Evolutionary conservation across 2,888 invertebrate species (phyloP), one percentile per base, ranked within the genome.

Genomic region (Troides oblongomaculatus): DNA sequence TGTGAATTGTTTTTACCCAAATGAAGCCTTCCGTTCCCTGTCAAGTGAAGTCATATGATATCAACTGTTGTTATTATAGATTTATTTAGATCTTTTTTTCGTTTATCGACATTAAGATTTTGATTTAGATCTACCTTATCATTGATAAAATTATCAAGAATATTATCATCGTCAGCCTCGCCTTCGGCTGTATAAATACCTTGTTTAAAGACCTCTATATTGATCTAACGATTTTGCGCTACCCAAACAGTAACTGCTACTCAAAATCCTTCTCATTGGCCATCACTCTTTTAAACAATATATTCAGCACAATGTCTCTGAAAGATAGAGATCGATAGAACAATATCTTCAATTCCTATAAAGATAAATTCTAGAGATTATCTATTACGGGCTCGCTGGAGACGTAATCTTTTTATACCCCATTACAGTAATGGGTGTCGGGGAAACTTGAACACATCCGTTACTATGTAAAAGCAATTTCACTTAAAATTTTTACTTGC

Each of bases 391-490:
- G 8, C 18, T 23, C 23, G 23, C 23, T 25, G 5, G 23, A 58
- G 23, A 58, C 17, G 43, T 46, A 43, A n/a, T 57, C 57, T 64
- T 43, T 59, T 59, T 65, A 21, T 66, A 50, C 30, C 14, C 50
- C 59, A 60, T 65, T 59, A 65, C 59, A 17, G 14, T 65, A 66
- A 66, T 60, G 30, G 60, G n/a, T 60, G 43, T 46, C 59, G 59
- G 43, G n/a, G 65, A 30, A 61, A 43, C 46, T 43, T 65, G 59
- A 46, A 8, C 56, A 56, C 12, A 4, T 65, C 6, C 23, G 50
- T 60, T 69, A 64, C 64, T 69, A 69, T 64, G 69, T 64, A 69
- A 46, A 36, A 60, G 53, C 39, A 61, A 60, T 67, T 67, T 43
- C 36, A 30, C 53, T n/a, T 4, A 14, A 59, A 61, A 62, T 60